Percentiles rank a stretch among this genome's conserved stretches.
Evolutionary conservation across 2,888 invertebrate genomes (phyloP).

Genomic region (Julus scanicus): DNA sequence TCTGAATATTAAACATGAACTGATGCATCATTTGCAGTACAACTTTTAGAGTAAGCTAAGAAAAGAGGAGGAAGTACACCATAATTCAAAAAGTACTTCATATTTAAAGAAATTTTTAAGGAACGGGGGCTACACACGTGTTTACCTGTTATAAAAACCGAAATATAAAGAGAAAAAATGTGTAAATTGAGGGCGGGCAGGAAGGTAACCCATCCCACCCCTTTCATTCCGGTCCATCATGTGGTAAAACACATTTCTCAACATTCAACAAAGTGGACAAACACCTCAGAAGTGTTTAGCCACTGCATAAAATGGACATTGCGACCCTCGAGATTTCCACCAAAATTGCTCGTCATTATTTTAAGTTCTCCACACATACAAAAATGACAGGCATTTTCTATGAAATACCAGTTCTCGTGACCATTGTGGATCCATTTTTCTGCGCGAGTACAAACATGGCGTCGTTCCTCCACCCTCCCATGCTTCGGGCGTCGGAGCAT

Average conservation of each 20-base stretch:
- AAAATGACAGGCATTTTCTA: neutral
- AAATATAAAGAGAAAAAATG: neutral
- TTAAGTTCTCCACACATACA: neutral
- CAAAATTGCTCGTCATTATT: constrained; percentile 17
- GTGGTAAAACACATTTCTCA: neutral
- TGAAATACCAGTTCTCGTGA: neutral
- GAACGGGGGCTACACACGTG: neutral
- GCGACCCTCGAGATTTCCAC: neutral
- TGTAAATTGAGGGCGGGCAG: neutral
- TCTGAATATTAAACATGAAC: neutral
- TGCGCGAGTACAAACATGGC: neutral
- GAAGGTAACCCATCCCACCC: neutral
- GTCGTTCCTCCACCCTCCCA: constrained; percentile 1
- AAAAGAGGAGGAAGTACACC: neutral
- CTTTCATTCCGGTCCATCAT: constrained; percentile 9
- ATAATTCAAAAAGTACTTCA: neutral
- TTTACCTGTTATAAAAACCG: neutral
- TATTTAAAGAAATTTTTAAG: neutral
- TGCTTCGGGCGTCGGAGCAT: constrained; percentile 25
- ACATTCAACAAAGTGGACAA: neutral
- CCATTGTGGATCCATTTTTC: neutral
- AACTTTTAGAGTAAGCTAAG: neutral
- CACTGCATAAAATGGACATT: neutral
- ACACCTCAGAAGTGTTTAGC: neutral
- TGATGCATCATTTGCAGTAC: neutral